Evolutionary conservation across 2,113 vertebrate species (phyloP).

Genomic region (Mirza zaza): DNA sequence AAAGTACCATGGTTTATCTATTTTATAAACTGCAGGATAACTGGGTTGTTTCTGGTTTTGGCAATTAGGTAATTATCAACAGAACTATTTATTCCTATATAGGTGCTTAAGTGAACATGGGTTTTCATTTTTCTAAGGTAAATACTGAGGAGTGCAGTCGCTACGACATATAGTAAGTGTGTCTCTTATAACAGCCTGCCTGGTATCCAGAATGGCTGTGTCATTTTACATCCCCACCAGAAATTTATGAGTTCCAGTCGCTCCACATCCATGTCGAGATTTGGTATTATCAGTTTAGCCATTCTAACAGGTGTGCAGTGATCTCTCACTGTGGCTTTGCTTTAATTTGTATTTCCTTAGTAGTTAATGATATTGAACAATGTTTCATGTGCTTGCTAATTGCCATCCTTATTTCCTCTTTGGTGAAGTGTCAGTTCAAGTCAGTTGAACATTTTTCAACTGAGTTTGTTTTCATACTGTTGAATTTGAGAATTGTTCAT

Average conservation of each 20-base stretch:
- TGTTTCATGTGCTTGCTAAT: neutral
- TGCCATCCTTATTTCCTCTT: neutral
- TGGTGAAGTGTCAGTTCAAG: neutral
- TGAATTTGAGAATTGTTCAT: neutral
- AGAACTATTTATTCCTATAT: neutral
- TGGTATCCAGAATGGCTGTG: neutral
- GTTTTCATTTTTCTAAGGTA: neutral
- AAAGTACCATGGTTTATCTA: neutral
- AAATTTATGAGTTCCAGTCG: neutral
- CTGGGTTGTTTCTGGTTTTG: neutral
- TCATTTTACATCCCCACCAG: neutral
- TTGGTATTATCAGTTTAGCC: neutral
- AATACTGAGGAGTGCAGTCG: neutral
- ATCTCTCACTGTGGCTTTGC: neutral
- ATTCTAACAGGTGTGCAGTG: neutral
- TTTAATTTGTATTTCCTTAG: neutral
- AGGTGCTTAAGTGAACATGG: neutral
- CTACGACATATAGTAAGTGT: neutral
- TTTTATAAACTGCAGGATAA: neutral
- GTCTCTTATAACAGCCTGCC: neutral
- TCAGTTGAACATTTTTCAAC: neutral
- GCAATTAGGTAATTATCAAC: neutral
- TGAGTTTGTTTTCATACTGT: neutral
- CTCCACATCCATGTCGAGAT: neutral
- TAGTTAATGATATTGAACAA: neutral